phyloP scores from a whole-genome alignment of 2,113 vertebrate genomes.

The Chionomys nivalis region DNA sequence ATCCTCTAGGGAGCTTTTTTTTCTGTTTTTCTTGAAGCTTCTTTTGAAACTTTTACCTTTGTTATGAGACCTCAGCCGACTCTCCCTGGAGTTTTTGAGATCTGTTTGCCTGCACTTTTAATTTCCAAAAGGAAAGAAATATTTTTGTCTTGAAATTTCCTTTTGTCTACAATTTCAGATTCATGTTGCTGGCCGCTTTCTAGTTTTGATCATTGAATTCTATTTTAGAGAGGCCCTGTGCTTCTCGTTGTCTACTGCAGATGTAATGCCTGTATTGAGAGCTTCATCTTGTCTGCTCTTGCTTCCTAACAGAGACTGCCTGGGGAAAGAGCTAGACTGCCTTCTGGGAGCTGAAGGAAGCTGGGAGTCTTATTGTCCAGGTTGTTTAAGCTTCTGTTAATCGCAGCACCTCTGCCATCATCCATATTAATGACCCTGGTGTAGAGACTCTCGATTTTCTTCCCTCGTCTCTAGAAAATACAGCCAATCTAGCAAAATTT shows the following conservation, averaged over 20 bases:
- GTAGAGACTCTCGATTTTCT: slow-evolving; percentile 14
- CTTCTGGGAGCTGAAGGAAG: not conserved
- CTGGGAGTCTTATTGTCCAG: not conserved
- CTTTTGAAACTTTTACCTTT: not conserved
- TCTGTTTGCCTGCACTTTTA: slow-evolving; percentile 42
- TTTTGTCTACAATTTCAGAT: not conserved
- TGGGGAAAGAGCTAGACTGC: not conserved
- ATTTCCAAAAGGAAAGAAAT: not conserved
- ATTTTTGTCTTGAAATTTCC: slow-evolving; percentile 7
- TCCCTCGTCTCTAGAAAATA: not conserved
- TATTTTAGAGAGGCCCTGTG: not conserved
- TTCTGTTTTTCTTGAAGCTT: not conserved
- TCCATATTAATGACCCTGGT: not conserved
- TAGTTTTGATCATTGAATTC: not conserved
- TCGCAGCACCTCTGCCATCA: not conserved
- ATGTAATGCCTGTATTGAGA: not conserved
- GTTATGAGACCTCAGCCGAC: not conserved
- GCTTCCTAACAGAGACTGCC: not conserved
- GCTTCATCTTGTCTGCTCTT: not conserved
- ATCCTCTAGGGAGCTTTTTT: not conserved
- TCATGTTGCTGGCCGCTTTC: not conserved
- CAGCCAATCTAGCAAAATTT: not conserved
- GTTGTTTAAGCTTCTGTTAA: not conserved
- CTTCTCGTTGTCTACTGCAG: not conserved
- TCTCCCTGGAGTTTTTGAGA: not conserved